Conservation (phyloP, 2,797 vertebrate species). For the Passerculus sandwichensis region DNA sequence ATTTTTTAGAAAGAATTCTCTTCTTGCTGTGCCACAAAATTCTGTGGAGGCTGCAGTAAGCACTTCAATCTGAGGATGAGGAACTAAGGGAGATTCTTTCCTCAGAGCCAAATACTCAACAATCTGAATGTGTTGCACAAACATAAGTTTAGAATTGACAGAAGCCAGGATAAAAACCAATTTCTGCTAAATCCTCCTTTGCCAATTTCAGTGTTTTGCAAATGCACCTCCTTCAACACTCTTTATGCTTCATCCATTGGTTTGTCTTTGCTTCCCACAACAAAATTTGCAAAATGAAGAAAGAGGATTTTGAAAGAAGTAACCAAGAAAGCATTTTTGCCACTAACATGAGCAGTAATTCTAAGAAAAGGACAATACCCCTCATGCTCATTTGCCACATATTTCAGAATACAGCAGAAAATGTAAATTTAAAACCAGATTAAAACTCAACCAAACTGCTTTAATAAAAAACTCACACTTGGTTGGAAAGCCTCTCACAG, state of each 20-base stretch:
- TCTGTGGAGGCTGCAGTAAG: background rate
- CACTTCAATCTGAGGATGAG: background rate
- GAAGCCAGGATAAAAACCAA: background rate
- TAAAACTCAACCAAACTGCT: background rate
- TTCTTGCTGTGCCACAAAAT: background rate
- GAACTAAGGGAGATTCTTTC: background rate
- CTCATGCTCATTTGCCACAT: background rate
- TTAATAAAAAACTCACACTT: background rate
- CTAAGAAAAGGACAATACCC: background rate
- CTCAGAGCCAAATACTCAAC: background rate
- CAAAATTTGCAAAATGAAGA: background rate
- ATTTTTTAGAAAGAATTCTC: conserved; percentile 27
- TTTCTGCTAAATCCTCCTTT: background rate
- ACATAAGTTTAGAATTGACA: background rate
- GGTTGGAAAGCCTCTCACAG: background rate
- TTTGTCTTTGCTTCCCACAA: background rate
- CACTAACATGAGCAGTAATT: background rate
- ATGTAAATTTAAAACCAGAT: background rate
- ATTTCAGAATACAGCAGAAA: background rate
- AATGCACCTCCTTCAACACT: background rate
- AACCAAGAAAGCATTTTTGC: background rate
- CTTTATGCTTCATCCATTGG: background rate
- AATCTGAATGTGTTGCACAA: background rate
- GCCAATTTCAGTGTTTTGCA: background rate
- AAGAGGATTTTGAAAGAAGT: background rate